Conservation (phyloP, 2,113 vertebrate genomes). For the Sinocyclocheilus rhinocerous region DNA sequence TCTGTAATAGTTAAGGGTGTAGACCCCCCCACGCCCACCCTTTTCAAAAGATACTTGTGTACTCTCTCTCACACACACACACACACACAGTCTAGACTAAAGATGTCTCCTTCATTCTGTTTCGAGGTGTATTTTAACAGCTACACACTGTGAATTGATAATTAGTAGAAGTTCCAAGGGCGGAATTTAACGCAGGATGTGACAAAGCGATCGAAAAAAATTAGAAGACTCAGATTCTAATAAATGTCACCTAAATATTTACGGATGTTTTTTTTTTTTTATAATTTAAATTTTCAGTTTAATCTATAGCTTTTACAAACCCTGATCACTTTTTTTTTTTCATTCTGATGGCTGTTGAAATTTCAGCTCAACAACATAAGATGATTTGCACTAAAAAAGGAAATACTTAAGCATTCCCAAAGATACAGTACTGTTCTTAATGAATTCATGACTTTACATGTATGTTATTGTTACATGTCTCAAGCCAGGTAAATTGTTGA, state of each 20-base stretch:
- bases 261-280: not conserved
- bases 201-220: not conserved
- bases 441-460: not conserved
- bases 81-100: conserved; percentile 49
- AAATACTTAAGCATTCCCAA: too few species aligned
- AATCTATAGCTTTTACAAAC: too few species aligned
- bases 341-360: not conserved
- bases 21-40: conserved; percentile 45
- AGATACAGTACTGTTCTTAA: too few species aligned
- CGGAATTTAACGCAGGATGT: not conserved
- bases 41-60: conserved; percentile 61
- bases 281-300: not conserved
- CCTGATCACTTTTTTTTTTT: not conserved
- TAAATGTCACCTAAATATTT: not conserved
- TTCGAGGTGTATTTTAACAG: conserved; percentile 16
- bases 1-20: conserved; percentile 71
- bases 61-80: conserved; percentile 28
- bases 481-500: not conserved
- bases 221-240: not conserved
- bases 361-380: not conserved
- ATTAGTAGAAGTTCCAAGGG: not conserved
- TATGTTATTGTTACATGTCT: not conserved
- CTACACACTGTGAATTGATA: conserved; percentile 25
- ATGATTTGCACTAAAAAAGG: too few species aligned
- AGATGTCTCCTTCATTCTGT: conserved; percentile 51